Percentiles rank a stretch among this genome's conserved stretches.
Evolutionary conservation across 1,140 invertebrate genomes (phyloP).

Genomic region (Cotesia chilonis): DNA sequence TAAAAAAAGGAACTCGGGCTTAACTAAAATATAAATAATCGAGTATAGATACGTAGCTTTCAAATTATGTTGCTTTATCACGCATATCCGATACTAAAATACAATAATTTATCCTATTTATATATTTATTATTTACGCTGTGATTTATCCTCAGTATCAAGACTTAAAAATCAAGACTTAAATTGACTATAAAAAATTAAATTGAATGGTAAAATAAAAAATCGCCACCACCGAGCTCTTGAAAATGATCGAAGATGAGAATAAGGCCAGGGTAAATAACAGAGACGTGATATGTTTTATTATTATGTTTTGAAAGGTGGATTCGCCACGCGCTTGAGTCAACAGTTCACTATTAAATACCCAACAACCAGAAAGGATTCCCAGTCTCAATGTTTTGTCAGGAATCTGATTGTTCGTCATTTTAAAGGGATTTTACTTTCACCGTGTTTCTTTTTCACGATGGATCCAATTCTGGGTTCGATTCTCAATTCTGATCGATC

Average conservation of each 20-base stretch:
- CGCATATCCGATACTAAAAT: conserved; percentile 31
- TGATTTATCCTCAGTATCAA: background rate
- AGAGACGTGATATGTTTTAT: background rate
- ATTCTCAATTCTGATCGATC: no score
- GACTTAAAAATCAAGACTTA: no score
- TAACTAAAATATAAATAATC: conserved; percentile 12
- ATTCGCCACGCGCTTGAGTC: conserved; percentile 65
- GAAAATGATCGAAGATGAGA: background rate
- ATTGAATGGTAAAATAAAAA: background rate
- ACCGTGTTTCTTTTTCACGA: no score
- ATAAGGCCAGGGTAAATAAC: conserved; percentile 16
- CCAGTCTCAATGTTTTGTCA: conserved; percentile 35
- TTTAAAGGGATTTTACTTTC: no score
- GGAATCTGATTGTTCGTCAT: background rate
- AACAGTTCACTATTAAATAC: conserved; percentile 47
- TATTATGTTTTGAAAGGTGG: conserved; percentile 52
- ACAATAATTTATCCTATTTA: conserved; percentile 2
- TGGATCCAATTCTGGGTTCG: no score
- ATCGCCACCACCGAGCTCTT: background rate
- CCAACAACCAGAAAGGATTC: conserved; percentile 37
- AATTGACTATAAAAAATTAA: background rate
- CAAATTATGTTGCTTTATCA: conserved; percentile 47
- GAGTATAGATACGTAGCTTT: conserved; percentile 15
- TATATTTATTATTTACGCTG: background rate
- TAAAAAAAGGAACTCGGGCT: conserved; percentile 33